Conservation (phyloP, 2,888 invertebrate species). For the Buathra laborator region DNA sequence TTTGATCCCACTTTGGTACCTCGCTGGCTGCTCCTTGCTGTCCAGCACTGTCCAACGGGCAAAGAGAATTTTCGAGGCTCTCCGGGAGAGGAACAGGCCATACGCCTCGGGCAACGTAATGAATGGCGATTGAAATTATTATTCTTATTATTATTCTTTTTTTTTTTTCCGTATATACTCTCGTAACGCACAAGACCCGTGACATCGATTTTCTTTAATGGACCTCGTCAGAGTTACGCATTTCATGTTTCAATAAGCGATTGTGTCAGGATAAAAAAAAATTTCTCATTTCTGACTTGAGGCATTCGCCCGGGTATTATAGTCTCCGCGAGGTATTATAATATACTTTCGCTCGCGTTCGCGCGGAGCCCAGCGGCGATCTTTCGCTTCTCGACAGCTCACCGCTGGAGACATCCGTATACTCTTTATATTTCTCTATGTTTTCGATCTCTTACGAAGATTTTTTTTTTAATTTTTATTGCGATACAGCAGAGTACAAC, state of each 20-base stretch:
- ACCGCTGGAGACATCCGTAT: constrained; percentile 29
- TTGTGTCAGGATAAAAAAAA: constrained; percentile 57
- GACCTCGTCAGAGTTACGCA: constrained; percentile 65
- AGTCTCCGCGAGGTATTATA: background rate
- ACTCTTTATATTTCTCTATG: constrained; percentile 33
- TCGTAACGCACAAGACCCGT: constrained; percentile 45
- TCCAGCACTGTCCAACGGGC: background rate
- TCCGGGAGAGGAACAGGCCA: constrained; percentile 2
- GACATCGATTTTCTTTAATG: constrained; percentile 63
- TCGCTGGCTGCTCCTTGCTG: constrained; percentile 1
- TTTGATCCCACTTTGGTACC: constrained; percentile 55
- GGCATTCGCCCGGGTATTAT: constrained; percentile 1
- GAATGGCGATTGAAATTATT: constrained; percentile 61
- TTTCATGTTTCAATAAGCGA: constrained; percentile 65
- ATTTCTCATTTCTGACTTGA: constrained; percentile 54
- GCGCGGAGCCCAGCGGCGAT: constrained; percentile 57
- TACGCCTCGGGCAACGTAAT: constrained; percentile 23
- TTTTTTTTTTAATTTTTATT: constrained; percentile 5
- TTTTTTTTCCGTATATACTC: constrained; percentile 27
- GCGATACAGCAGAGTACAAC: background rate
- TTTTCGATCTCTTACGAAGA: background rate
- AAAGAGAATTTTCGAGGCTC: constrained; percentile 26
- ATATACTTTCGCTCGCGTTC: constrained; percentile 58
- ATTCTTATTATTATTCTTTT: constrained; percentile 14
- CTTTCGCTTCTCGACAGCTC: constrained; percentile 42